Base-by-base conservation (phyloP, 2,797 vertebrate species). In the Pygocentrus nattereri region DNA sequence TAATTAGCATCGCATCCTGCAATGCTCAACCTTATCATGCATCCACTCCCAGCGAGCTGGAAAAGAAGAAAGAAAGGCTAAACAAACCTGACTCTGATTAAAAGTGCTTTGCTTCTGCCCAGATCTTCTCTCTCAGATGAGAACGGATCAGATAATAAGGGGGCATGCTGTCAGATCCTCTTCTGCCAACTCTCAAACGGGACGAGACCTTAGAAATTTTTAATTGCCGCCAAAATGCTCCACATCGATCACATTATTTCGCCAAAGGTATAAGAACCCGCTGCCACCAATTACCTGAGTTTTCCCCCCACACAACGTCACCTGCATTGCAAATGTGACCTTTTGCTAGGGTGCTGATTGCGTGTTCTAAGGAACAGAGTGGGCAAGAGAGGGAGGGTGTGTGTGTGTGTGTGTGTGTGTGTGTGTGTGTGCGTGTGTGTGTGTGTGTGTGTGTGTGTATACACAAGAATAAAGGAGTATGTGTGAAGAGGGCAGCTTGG, bases 321-420 rank as follows among this genome's bases (percentile, higher is more conserved):
- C 93, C 93, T 93, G 91, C 93, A 96, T 97, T 97, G 97, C 97
- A 97, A 98, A 98, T 97, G 96, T 98, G 98, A 99, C 98, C 98
- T 99, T 98, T 98, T 90, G 93, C 92, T 94, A 91, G 93, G 89
- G 93, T 93, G 94, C 95, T 96, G 96, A 98, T 95, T 96, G 95
- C 93, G 92, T 94, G 95, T 95, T 95, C 95, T 94, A 76, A 64
- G 78, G 76, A 70, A 54, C 34, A 84, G 59, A 16, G 74, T 34
- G 65, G 65, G 41, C 44, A 59, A 79, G 68, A 47, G 6, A 41
- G 64, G 47, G 83, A 52, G 69, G 25, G 61, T 50, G 27, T 50
- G 74, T 68, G 69, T 61, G 85, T 47, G 44, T 52, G 71, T 69
- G 70, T 61, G 76, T 52, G 41, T 68, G 75, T 70, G 64, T 59